phyloP scores from a whole-genome alignment of 2,888 invertebrate species.

The Sarcophaga caerulescens region DNA sequence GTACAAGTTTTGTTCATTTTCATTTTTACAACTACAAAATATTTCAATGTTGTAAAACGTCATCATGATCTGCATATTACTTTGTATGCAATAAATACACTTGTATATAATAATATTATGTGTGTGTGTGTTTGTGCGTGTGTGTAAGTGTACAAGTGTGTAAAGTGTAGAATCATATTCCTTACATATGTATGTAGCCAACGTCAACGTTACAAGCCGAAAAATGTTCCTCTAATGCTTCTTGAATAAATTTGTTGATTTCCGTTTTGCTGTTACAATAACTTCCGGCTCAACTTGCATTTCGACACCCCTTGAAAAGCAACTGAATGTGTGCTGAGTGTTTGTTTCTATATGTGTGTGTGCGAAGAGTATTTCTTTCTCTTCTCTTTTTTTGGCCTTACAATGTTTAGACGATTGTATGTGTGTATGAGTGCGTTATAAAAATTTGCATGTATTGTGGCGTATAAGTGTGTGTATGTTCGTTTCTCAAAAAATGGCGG shows the following conservation, averaged over 20 bases:
- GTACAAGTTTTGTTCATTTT: no score
- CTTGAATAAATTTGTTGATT: conserved; percentile 66
- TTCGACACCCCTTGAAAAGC: conserved; percentile 42
- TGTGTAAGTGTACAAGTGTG: no score
- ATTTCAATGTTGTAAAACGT: conserved; percentile 31
- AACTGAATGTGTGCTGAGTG: not conserved
- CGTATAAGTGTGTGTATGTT: no score
- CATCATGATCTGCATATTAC: conserved; percentile 49
- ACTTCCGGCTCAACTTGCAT: conserved; percentile 67
- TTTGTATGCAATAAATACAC: conserved; percentile 8
- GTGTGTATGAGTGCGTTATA: no score
- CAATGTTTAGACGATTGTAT: no score
- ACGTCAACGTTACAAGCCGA: conserved; percentile 11
- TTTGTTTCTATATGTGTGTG: not conserved
- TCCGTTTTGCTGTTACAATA: conserved; percentile 65
- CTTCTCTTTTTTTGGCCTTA: not conserved
- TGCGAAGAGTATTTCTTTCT: conserved; percentile 3
- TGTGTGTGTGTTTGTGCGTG: not conserved
- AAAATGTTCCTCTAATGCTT: conserved; percentile 51
- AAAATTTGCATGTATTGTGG: no score
- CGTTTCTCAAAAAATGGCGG: no score
- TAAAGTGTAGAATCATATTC: not conserved
- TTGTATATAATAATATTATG: not conserved
- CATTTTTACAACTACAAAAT: not conserved
- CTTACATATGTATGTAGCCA: not conserved